Percentiles rank a stretch among this genome's conserved stretches.
These are phyloP conservation scores for Acanthaster planci DNA, from an alignment of 35 echinoderm and acorn worm species.

Conservation along the genomic window DNA sequence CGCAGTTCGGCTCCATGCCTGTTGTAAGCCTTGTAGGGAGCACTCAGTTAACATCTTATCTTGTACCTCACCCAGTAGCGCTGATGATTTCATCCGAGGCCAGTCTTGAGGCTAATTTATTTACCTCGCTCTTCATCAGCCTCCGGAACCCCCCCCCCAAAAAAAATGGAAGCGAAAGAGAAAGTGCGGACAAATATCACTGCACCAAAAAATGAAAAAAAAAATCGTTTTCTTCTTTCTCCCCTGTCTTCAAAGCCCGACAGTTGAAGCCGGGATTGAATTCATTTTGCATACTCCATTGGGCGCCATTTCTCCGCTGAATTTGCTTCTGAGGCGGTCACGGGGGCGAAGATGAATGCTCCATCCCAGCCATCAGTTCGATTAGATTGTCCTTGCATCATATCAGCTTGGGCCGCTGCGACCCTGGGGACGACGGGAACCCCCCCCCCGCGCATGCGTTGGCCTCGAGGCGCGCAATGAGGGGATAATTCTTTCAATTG, in stretches of 20 bases:
- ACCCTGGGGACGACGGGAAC: not conserved
- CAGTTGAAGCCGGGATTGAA: not conserved
- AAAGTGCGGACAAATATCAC: too few species aligned
- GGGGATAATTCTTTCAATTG: too few species aligned
- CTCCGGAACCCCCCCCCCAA: too few species aligned
- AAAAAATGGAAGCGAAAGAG: too few species aligned
- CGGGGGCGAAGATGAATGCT: slow-evolving; percentile 10
- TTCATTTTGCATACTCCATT: slow-evolving; percentile 26
- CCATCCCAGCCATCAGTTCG: not conserved
- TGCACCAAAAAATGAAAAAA: too few species aligned
- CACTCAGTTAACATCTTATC: slow-evolving; percentile 12
- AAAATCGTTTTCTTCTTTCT: too few species aligned
- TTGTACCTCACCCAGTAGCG: not conserved
- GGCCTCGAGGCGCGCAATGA: too few species aligned
- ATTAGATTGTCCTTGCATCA: not conserved
- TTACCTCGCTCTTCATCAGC: slow-evolving; percentile 1
- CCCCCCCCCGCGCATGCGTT: too few species aligned
- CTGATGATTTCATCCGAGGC: not conserved
- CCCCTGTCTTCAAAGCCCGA: too few species aligned
- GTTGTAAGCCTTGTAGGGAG: too few species aligned
- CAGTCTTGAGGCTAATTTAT: not conserved
- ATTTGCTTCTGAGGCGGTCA: not conserved
- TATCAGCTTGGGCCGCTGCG: not conserved
- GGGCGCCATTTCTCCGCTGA: slow-evolving; percentile 8
- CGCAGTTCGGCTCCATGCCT: too few species aligned